Percentiles rank a stretch among this genome's conserved stretches.
Conservation (phyloP, 2,888 invertebrate genomes). For the Drosophila trichaetosa region DNA sequence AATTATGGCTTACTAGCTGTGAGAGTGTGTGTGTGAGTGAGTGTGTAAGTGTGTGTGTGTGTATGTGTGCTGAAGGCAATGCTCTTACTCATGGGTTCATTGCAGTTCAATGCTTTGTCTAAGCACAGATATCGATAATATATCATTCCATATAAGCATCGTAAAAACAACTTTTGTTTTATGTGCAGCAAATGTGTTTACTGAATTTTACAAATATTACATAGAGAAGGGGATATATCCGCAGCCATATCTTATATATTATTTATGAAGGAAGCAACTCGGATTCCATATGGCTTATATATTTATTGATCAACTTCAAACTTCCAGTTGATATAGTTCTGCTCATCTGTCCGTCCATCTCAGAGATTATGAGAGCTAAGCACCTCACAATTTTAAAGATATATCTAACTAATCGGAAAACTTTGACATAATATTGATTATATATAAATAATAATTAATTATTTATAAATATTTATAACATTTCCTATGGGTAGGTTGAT, state of each 20-base stretch:
- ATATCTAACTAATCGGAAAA: not conserved
- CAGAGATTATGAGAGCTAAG: not conserved
- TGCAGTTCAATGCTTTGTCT: slow-evolving; percentile 31
- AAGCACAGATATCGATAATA: slow-evolving; percentile 6
- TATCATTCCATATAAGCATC: not conserved
- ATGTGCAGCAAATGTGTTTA: not conserved
- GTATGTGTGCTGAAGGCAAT: slow-evolving; percentile 31
- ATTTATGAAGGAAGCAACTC: not conserved
- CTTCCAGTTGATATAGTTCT: not conserved
- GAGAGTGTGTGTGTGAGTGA: slow-evolving; percentile 5
- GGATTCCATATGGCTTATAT: rapidly evolving
- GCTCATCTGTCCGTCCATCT: not conserved
- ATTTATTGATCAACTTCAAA: not conserved
- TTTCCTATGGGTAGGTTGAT: rapidly evolving
- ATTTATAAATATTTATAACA: too few relatives aligned
- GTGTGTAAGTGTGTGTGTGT: not conserved
- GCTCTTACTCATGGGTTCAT: slow-evolving; percentile 48
- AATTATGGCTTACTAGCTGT: slow-evolving; percentile 60
- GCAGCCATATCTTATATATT: not conserved
- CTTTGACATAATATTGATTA: not conserved
- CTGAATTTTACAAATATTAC: not conserved
- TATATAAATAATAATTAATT: too few relatives aligned
- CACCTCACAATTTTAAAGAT: not conserved
- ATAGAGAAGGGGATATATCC: not conserved
- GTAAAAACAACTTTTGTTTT: not conserved